These are phyloP conservation scores for Drosophila parvula DNA, from an alignment of 1,140 invertebrate species.

Conservation along the genomic window DNA sequence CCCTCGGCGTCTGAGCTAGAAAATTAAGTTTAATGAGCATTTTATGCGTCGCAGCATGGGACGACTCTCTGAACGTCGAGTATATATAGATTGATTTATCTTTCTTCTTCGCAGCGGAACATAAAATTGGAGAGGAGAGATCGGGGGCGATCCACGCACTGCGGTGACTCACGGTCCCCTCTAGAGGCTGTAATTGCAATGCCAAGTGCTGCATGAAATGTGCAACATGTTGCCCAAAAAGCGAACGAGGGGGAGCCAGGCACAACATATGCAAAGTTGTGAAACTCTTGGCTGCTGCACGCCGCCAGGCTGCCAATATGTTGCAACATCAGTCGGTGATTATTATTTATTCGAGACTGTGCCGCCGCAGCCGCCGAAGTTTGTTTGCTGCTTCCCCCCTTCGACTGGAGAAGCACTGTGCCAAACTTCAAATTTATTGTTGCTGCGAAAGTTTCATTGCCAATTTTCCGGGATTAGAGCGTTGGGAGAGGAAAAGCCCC, in stretches of 20 bases:
- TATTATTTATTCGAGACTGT: constrained; percentile 51
- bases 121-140: constrained; percentile 28
- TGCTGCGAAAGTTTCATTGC: constrained; percentile 72
- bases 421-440: constrained; percentile 73
- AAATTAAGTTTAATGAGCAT: constrained; percentile 65
- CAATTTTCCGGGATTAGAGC: constrained; percentile 48
- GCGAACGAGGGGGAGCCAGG: constrained; percentile 1
- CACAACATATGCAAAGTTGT: constrained; percentile 55
- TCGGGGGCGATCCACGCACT: constrained; percentile 3
- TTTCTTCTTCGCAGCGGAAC: constrained; percentile 30
- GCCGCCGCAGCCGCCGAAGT: constrained; percentile 4
- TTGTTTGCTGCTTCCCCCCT: neutral
- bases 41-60: constrained; percentile 64
- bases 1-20: constrained; percentile 25
- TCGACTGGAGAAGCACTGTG: constrained; percentile 46
- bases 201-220: constrained; percentile 48
- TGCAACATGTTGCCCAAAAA: constrained; percentile 59
- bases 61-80: constrained; percentile 23
- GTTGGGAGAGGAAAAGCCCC: neutral
- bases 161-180: constrained; percentile 29
- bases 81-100: constrained; percentile 77
- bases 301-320: constrained; percentile 52
- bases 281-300: constrained; percentile 38
- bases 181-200: constrained; percentile 39
- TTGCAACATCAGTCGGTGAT: constrained; percentile 53